phyloP scores from a whole-genome alignment of 2,113 vertebrate species.

The Peromyscus leucopus region DNA sequence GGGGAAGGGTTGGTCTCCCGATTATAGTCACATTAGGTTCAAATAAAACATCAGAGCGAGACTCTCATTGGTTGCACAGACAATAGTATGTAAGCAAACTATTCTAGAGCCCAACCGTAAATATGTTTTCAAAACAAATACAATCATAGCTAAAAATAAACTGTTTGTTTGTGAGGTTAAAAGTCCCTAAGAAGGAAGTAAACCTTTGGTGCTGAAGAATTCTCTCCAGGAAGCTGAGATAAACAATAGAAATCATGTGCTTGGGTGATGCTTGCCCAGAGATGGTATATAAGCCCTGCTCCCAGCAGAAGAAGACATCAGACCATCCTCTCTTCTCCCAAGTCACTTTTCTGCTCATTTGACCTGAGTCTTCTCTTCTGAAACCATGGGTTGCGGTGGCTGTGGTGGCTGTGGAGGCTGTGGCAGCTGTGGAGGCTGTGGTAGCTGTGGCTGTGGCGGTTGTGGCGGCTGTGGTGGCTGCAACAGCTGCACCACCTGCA shows the following conservation, averaged over 20 bases:
- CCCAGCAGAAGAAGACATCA: not conserved
- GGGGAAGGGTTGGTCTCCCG: not conserved
- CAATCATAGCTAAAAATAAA: not conserved
- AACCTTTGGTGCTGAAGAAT: not conserved
- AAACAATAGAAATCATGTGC: not conserved
- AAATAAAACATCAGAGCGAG: not conserved
- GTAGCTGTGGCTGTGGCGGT: not conserved
- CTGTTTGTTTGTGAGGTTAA: not conserved
- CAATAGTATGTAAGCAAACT: not conserved
- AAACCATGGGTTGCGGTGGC: not conserved
- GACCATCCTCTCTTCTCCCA: not conserved
- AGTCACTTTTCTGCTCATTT: not conserved
- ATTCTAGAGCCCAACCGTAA: not conserved
- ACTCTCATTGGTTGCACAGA: not conserved
- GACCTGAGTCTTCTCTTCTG: not conserved
- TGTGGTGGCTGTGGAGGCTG: not conserved
- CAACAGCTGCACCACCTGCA: not conserved
- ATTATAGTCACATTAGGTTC: not conserved
- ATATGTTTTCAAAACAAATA: not conserved
- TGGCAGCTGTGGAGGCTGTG: not conserved
- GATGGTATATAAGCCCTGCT: not conserved
- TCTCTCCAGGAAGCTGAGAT: not conserved
- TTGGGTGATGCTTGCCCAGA: not conserved
- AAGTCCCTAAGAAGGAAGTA: slow-evolving; percentile 32
- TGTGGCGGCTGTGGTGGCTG: not conserved